These are phyloP conservation scores for Rhinatrema bivittatum DNA, from an alignment of 2,797 vertebrate species.

Conservation along the genomic window DNA sequence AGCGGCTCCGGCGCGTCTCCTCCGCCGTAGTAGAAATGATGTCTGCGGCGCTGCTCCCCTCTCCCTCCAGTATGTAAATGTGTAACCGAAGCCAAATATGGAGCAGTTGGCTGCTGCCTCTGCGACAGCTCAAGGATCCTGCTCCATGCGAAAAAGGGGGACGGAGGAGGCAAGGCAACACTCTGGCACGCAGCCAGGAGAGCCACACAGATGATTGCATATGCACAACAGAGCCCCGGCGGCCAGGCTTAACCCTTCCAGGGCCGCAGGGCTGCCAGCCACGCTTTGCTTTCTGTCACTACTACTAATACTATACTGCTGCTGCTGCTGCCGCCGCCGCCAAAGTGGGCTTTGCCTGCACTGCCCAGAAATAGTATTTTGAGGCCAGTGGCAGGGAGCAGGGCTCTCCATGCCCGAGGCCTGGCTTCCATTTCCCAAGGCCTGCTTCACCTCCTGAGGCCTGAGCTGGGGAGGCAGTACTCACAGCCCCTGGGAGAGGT, in stretches of 20 bases:
- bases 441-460: too few relatives aligned
- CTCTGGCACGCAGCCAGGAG: conserved; percentile 57
- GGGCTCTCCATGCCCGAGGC: too few relatives aligned
- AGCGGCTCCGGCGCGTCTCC: conserved; percentile 77
- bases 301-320: not conserved
- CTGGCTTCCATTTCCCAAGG: too few relatives aligned
- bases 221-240: conserved; percentile 49
- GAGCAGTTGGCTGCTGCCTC: conserved; percentile 83
- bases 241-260: conserved; percentile 56
- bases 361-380: too few relatives aligned
- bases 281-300: not conserved
- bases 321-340: too few relatives aligned
- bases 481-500: too few relatives aligned
- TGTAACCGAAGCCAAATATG: conserved; percentile 81
- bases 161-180: conserved; percentile 40
- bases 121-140: conserved; percentile 70
- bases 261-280: conserved; percentile 8
- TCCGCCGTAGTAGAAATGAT: conserved; percentile 77
- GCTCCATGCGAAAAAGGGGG: conserved; percentile 61
- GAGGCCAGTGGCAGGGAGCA: too few relatives aligned
- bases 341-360: too few relatives aligned
- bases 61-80: conserved; percentile 64
- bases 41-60: conserved; percentile 73
- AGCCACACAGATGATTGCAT: conserved; percentile 57
- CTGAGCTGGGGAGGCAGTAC: too few relatives aligned